Evolutionary conservation across 2,888 invertebrate genomes (phyloP), one percentile per base, ranked within the genome.

Genomic region (Temnothorax rugatulus): DNA sequence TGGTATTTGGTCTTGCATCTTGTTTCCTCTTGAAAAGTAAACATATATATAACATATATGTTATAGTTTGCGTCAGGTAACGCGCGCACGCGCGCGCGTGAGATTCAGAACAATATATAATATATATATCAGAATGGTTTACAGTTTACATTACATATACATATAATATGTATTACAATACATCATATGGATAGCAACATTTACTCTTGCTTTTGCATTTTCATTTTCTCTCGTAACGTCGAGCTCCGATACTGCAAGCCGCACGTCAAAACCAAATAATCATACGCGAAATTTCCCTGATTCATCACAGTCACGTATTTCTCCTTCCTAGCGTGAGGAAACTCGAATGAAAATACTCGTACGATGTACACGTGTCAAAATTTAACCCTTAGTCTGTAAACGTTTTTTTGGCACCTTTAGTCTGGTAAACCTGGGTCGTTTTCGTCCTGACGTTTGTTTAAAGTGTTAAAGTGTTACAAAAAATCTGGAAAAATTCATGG

Each of bases 281-380:
- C 95, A 88, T 95, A 95, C 34, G 88, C 87, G 61, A 95, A 68
- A 4, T 87, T 90, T 59, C 91, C 93, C 29, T 91, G 88, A n/a
- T 91, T 87, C 85, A 93, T 91, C 7, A 97, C 93, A 3, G 95
- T 92, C n/a, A 97, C 95, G 85, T 95, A 95, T 92, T 96, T 96
- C 84, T 96, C 95, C 89, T 96, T 96, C 25, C 87, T 88, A 29
- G 64, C 7, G 63, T 8, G 52, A 83, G 25, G 29, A 41, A 77
- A 38, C 11, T 52, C 61, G 5, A 73, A 38, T 71, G 15, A 8
- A 57, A 15, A 25, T 15, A 29, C 29, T 29, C 29, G 29, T 29
- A 7, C 21, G 13, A n/a, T 52, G 2, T 54, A 15, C 21, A 38
- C 13, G n/a, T 34, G n/a, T 34, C 34, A 13, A 52, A 44, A 25